A percentile compares a stretch with the other conserved stretches of the same genome.
Evolutionary conservation across 2,888 invertebrate species (phyloP).

Genomic region (Lasioglossum villosulum): DNA sequence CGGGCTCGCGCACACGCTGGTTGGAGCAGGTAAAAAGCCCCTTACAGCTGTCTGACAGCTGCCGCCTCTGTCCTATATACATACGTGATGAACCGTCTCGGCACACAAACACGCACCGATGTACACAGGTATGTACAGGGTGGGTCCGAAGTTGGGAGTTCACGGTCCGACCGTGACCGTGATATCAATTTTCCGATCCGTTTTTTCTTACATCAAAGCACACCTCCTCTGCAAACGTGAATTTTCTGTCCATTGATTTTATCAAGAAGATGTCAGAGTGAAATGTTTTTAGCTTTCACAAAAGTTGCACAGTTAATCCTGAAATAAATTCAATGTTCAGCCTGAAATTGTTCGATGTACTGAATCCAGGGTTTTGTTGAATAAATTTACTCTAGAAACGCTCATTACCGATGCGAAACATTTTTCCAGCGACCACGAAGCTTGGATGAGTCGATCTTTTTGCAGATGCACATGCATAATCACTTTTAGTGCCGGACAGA

Average conservation of each 20-base stretch:
- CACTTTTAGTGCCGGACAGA: too few relatives aligned
- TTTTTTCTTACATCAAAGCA: background rate
- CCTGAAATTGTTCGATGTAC: background rate
- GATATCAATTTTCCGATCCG: background rate
- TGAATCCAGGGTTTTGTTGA: background rate
- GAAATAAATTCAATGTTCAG: background rate
- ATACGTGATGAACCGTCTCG: slow-evolving; percentile 80
- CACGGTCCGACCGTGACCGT: slow-evolving; percentile 8
- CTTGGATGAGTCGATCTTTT: too few relatives aligned
- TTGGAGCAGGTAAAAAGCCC: slow-evolving; percentile 83
- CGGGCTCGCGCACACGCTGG: slow-evolving; percentile 74
- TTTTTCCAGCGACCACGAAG: background rate
- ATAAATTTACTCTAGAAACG: background rate
- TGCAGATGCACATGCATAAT: too few relatives aligned
- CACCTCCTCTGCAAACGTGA: background rate
- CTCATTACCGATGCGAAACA: background rate
- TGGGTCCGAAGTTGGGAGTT: background rate
- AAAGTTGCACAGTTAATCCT: background rate
- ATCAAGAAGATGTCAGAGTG: background rate
- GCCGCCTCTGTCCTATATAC: slow-evolving; percentile 84
- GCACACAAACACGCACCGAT: slow-evolving; percentile 15
- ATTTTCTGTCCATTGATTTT: background rate
- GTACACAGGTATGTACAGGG: slow-evolving; percentile 1
- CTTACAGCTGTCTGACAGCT: slow-evolving; percentile 84
- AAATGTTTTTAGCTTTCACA: background rate